Percentiles rank a stretch among this genome's conserved stretches.
These are phyloP conservation scores for Eristalis intricaria DNA, from an alignment of 2,888 invertebrate species.

Conservation along the genomic window DNA sequence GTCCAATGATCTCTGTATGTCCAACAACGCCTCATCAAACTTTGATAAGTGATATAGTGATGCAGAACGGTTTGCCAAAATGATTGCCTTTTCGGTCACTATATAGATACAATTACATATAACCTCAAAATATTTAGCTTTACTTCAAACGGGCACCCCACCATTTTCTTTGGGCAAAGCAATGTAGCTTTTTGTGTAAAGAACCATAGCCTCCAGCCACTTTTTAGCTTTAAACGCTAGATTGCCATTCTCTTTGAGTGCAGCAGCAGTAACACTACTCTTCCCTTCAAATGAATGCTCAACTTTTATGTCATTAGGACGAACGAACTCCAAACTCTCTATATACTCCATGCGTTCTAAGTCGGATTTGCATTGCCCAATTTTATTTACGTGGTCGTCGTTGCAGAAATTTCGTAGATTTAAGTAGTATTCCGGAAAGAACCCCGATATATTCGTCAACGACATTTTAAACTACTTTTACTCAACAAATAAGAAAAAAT, in stretches of 20 bases:
- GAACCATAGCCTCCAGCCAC: constrained; percentile 86
- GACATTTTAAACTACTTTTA: constrained; percentile 74
- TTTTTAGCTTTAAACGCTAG: constrained; percentile 87
- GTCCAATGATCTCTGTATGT: constrained; percentile 86
- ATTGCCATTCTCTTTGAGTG: constrained; percentile 88
- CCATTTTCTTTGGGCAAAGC: constrained; percentile 85
- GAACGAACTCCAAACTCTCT: constrained; percentile 82
- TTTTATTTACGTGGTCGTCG: constrained; percentile 84
- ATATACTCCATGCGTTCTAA: constrained; percentile 86
- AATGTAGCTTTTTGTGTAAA: constrained; percentile 87
- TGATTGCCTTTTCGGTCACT: constrained; percentile 86
- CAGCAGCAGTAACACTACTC: constrained; percentile 84
- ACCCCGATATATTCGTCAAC: constrained; percentile 80
- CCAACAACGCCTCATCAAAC: constrained; percentile 86
- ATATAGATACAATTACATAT: constrained; percentile 58
- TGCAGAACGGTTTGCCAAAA: constrained; percentile 91
- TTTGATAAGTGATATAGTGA: constrained; percentile 88
- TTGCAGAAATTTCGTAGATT: constrained; percentile 82
- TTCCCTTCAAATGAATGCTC: constrained; percentile 82
- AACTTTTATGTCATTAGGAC: constrained; percentile 82
- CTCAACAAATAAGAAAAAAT: not conserved
- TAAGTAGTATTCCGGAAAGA: constrained; percentile 86
- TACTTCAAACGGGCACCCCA: constrained; percentile 55
- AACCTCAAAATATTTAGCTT: constrained; percentile 44
- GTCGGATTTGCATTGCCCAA: constrained; percentile 85